Percentiles rank a stretch among this genome's conserved stretches.
Evolutionary conservation across 2,888 invertebrate species (phyloP).

Genomic region (Thumatha senex): DNA sequence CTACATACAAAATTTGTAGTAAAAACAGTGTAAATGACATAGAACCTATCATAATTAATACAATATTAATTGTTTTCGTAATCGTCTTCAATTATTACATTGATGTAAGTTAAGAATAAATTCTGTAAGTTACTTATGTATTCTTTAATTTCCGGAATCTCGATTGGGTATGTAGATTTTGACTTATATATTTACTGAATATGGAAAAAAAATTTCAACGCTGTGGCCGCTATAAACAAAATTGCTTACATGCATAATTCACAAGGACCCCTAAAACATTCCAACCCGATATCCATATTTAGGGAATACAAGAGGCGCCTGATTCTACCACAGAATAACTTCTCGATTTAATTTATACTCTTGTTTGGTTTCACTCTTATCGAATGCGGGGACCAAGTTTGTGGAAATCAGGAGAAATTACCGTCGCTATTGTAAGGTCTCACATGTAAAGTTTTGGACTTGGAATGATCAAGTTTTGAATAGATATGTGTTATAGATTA

Average conservation of each 20-base stretch:
- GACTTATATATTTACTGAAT: neutral
- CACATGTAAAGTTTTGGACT: constrained; percentile 43
- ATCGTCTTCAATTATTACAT: too few relatives aligned
- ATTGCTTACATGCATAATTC: constrained; percentile 5
- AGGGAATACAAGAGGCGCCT: constrained; percentile 62
- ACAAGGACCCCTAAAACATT: constrained; percentile 42
- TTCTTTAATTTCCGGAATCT: too few relatives aligned
- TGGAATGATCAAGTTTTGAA: constrained; percentile 46
- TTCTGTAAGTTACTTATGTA: too few relatives aligned
- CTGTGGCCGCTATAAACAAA: neutral
- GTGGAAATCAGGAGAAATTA: constrained; percentile 40
- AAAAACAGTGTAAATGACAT: too few relatives aligned
- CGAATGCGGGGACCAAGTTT: constrained; percentile 40
- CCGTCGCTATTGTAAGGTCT: constrained; percentile 38
- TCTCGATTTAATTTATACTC: constrained; percentile 78
- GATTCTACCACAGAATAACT: constrained; percentile 68
- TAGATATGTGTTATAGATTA: constrained; percentile 36
- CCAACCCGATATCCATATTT: constrained; percentile 59
- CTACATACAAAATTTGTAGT: too few relatives aligned
- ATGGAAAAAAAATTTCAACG: neutral
- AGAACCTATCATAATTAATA: too few relatives aligned
- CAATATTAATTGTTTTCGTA: too few relatives aligned
- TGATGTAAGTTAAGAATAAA: too few relatives aligned
- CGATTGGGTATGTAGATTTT: too few relatives aligned
- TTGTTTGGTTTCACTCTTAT: constrained; percentile 74